Percentiles rank a stretch among this genome's conserved stretches.
Conservation (phyloP, 1,140 invertebrate genomes). For the Drosophila subpulchrella region DNA sequence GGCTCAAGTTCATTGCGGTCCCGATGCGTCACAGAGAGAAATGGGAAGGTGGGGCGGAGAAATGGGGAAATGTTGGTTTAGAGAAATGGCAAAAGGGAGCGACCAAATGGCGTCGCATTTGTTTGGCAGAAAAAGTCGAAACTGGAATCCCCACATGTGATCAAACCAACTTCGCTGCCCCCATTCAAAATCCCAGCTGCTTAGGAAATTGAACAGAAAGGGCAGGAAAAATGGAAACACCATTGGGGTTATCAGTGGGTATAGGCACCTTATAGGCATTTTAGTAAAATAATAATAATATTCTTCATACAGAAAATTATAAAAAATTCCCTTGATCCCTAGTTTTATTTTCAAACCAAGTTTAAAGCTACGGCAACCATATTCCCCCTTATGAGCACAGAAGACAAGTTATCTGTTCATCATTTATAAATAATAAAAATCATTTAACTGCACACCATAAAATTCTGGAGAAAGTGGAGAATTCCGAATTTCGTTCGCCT, state of each 20-base stretch:
- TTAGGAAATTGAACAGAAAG: background rate
- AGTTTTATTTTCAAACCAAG: too few species aligned
- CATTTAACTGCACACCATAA: conserved; percentile 21
- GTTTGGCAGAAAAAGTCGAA: conserved; percentile 27
- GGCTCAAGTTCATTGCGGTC: conserved; percentile 73
- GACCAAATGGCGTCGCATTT: conserved; percentile 62
- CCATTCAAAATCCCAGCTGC: background rate
- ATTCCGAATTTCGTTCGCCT: conserved; percentile 6
- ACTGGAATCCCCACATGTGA: background rate
- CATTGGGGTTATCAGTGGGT: background rate
- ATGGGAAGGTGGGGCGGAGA: too few species aligned
- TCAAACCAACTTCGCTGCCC: background rate
- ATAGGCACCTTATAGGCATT: too few species aligned
- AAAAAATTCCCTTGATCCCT: too few species aligned
- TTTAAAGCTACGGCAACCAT: background rate
- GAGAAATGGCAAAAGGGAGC: background rate
- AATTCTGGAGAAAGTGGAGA: conserved; percentile 3
- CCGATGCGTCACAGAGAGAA: conserved; percentile 40
- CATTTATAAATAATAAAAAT: conserved; percentile 15
- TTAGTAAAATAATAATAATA: too few species aligned
- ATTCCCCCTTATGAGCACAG: background rate
- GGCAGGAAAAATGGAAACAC: too few species aligned
- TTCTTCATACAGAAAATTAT: too few species aligned
- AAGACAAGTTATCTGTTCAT: background rate
- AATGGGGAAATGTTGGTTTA: too few species aligned